A percentile compares a stretch with the other conserved stretches of the same genome.
Evolutionary conservation across 2,888 invertebrate species (phyloP).

Genomic region (Pseudococcus longispinus): DNA sequence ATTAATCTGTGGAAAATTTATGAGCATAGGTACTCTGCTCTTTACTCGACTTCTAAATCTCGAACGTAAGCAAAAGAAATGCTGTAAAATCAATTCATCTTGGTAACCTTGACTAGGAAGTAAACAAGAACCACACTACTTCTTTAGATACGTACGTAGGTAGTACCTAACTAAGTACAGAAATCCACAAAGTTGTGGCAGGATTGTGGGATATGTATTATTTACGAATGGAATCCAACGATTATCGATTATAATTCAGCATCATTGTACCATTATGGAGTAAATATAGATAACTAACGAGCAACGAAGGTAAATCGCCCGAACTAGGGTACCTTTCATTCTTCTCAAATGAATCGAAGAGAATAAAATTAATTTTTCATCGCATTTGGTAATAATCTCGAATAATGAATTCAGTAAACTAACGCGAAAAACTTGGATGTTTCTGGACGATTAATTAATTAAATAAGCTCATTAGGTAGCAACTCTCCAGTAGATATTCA

Average conservation of each 20-base stretch:
- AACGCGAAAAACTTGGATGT: no score
- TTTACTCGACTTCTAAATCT: background rate
- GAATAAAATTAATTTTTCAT: background rate
- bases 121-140: background rate
- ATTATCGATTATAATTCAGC: background rate
- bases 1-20: constrained; percentile 11
- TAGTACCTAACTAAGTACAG: no score
- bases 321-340: background rate
- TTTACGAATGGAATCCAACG: background rate
- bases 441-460: no score
- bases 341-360: background rate
- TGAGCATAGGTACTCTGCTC: background rate
- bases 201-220: background rate
- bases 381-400: no score
- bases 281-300: no score
- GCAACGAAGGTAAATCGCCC: background rate
- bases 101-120: background rate
- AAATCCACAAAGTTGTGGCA: no score
- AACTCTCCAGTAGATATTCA: no score
- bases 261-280: background rate
- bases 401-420: no score
- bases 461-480: no score
- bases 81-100: background rate
- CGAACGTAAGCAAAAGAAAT: background rate
- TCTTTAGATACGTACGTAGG: background rate